These are phyloP conservation scores for Virgularia gustaviana DNA, from an alignment of 92 coral and sea anemone genomes.

Conservation along the genomic window DNA sequence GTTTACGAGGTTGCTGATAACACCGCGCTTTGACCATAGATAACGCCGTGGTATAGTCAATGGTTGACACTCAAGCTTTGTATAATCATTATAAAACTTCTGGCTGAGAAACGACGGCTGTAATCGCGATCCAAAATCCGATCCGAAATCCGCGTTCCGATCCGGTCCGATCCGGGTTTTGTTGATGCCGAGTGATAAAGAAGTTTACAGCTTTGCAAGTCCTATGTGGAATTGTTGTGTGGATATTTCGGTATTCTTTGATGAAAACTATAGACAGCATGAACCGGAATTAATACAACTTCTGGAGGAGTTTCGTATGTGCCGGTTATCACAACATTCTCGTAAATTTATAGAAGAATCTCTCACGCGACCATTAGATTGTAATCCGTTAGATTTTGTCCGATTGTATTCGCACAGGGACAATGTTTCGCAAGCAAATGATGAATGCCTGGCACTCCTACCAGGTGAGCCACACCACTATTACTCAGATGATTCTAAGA, in stretches of 20 bases:
- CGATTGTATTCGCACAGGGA: slow-evolving; percentile 26
- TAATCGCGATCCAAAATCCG: no score
- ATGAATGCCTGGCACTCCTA: slow-evolving; percentile 5
- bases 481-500: slow-evolving; percentile 14
- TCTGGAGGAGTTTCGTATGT: slow-evolving; percentile 19
- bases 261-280: slow-evolving; percentile 8
- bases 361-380: not conserved
- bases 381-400: slow-evolving; percentile 24
- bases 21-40: no score
- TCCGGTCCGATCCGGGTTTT: no score
- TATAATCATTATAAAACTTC: no score
- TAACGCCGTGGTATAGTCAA: no score
- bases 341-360: not conserved
- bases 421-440: slow-evolving; percentile 35
- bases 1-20: no score
- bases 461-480: slow-evolving; percentile 13
- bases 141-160: no score
- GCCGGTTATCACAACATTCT: slow-evolving; percentile 8
- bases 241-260: slow-evolving; percentile 19
- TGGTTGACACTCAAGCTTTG: no score
- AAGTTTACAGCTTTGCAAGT: slow-evolving; percentile 10
- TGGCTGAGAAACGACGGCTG: no score
- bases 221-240: slow-evolving; percentile 43
- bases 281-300: slow-evolving; percentile 24
- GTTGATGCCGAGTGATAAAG: slow-evolving; percentile 34